Evolutionary conservation across 1,140 invertebrate genomes (phyloP).

Genomic region (Aphaenogaster rudis): DNA sequence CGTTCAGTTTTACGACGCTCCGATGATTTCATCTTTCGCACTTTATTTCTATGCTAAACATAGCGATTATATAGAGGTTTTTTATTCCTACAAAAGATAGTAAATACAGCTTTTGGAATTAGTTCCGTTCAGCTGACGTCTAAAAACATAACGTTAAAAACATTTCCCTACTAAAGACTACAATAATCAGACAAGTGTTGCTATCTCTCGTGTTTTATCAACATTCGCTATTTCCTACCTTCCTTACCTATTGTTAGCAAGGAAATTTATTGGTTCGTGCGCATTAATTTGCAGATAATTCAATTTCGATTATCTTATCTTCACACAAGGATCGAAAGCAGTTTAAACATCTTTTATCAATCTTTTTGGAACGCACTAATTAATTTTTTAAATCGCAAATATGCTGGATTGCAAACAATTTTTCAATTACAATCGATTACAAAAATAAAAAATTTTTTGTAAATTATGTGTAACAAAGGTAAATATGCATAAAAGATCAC

Average conservation of each 20-base stretch:
- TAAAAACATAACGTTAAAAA: background rate
- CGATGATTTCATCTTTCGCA: background rate
- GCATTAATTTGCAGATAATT: background rate
- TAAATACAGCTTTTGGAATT: background rate
- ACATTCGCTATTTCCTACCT: background rate
- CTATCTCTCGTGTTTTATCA: background rate
- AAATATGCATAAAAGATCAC: too few relatives aligned
- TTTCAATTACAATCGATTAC: background rate
- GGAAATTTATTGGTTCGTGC: background rate
- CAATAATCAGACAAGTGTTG: background rate
- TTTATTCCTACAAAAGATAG: background rate
- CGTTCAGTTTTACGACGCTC: background rate
- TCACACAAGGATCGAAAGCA: background rate
- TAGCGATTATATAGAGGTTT: background rate
- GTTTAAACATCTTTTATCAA: background rate
- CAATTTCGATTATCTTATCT: background rate
- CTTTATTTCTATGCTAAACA: background rate
- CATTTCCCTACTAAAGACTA: background rate
- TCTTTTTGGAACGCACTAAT: background rate
- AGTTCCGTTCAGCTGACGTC: background rate
- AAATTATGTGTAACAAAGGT: background rate
- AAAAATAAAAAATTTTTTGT: background rate
- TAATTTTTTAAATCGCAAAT: background rate
- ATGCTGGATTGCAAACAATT: background rate
- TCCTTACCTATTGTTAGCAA: background rate